A percentile compares a stretch with the other conserved stretches of the same genome.
Evolutionary conservation across 2,888 invertebrate species (phyloP).

Genomic region (Smittia sp.): DNA sequence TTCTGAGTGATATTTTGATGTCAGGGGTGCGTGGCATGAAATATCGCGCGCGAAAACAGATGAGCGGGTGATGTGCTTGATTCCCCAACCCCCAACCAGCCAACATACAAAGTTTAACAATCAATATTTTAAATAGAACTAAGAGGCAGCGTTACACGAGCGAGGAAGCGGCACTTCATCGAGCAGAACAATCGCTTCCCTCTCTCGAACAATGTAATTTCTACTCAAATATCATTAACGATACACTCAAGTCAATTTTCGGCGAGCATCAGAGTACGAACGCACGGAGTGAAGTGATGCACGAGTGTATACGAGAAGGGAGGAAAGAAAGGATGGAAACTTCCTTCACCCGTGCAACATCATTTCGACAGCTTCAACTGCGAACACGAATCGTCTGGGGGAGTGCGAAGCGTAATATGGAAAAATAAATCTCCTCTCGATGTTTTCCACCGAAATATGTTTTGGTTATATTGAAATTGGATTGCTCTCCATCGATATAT

Average conservation of each 20-base stretch:
- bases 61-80: too few relatives aligned
- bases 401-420: background rate
- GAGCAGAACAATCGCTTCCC: slow-evolving; percentile 31
- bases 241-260: slow-evolving; percentile 24
- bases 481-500: background rate
- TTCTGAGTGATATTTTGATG: slow-evolving; percentile 12
- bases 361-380: slow-evolving; percentile 29
- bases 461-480: slow-evolving; percentile 27
- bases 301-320: background rate
- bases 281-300: background rate
- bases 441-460: slow-evolving; percentile 24
- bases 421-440: slow-evolving; percentile 22
- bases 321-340: background rate
- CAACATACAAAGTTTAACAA: background rate
- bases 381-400: background rate
- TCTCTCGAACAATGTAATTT: background rate
- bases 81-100: too few relatives aligned
- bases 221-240: slow-evolving; percentile 19
- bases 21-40: background rate
- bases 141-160: background rate
- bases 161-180: slow-evolving; percentile 29
- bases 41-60: background rate
- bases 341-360: background rate
- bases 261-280: background rate
- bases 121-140: slow-evolving; percentile 4